These are phyloP conservation scores for Cephus nigrinus DNA, from an alignment of 2,888 invertebrate genomes.

Conservation along the genomic window DNA sequence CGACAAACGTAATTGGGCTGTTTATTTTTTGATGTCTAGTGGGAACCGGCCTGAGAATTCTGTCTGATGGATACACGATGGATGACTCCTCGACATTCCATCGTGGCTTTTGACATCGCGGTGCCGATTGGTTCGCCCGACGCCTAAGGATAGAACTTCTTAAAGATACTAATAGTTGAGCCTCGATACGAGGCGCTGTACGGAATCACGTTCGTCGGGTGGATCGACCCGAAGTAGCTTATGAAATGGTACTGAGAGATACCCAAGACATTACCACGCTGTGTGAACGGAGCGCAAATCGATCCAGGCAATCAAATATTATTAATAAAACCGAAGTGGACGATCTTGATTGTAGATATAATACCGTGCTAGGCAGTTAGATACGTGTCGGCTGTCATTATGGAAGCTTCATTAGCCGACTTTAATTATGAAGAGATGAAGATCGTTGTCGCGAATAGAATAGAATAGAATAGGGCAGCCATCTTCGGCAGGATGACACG, in stretches of 20 bases:
- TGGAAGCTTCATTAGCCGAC: constrained; percentile 53
- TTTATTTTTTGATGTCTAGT: constrained; percentile 30
- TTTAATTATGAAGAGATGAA: constrained; percentile 53
- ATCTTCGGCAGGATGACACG: constrained; percentile 38
- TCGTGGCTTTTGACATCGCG: neutral
- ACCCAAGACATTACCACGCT: neutral
- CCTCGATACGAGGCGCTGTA: too few relatives aligned
- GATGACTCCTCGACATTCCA: constrained; percentile 37
- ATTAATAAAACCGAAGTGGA: constrained; percentile 39
- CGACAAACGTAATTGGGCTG: constrained; percentile 34
- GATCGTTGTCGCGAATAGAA: constrained; percentile 52
- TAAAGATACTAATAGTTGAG: too few relatives aligned
- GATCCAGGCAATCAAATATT: constrained; percentile 23
- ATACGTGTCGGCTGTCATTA: constrained; percentile 32
- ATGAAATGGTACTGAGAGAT: too few relatives aligned
- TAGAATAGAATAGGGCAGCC: constrained; percentile 24
- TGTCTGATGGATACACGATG: constrained; percentile 38
- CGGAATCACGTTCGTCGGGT: too few relatives aligned
- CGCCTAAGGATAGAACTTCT: too few relatives aligned
- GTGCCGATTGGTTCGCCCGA: neutral
- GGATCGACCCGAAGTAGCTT: too few relatives aligned
- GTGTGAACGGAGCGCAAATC: constrained; percentile 7
- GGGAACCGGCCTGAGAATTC: constrained; percentile 21
- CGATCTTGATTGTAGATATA: constrained; percentile 36
- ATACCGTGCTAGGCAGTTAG: constrained; percentile 34